These are phyloP conservation scores for Ecdyonurus torrentis DNA, from an alignment of 2,888 invertebrate genomes.

Conservation along the genomic window DNA sequence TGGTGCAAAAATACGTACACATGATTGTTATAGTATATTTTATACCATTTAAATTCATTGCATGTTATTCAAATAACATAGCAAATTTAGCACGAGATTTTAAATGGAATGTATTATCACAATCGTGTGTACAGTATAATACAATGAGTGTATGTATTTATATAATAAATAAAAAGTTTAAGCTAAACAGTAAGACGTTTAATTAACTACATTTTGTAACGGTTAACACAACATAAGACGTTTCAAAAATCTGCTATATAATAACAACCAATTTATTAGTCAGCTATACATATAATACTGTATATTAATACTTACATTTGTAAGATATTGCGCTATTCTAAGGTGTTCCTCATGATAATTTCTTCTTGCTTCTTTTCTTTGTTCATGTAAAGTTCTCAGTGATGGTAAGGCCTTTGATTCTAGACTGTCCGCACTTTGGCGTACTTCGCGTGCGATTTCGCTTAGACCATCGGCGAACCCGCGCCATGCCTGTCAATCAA, in stretches of 20 bases:
- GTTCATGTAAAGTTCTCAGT: constrained; percentile 25
- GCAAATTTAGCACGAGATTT: no score
- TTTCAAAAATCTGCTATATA: no score
- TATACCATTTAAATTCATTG: no score
- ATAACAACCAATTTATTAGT: no score
- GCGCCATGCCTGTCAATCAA: neutral
- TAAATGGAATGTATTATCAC: no score
- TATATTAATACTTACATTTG: constrained; percentile 20
- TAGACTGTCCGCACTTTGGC: constrained; percentile 27
- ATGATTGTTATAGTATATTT: no score
- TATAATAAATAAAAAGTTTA: constrained; percentile 1
- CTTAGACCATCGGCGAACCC: neutral
- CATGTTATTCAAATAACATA: no score
- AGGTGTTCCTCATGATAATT: constrained; percentile 27
- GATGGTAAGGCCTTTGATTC: constrained; percentile 25
- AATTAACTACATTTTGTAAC: neutral
- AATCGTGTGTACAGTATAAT: no score
- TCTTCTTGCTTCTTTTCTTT: constrained; percentile 27
- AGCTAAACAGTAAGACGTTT: neutral
- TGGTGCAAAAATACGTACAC: no score
- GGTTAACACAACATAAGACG: neutral
- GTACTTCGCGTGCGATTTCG: neutral
- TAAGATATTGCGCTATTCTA: constrained; percentile 24
- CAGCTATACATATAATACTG: no score
- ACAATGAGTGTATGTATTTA: no score